phyloP scores from a whole-genome alignment of 1,140 invertebrate species.

The Aphaenogaster rudis region DNA sequence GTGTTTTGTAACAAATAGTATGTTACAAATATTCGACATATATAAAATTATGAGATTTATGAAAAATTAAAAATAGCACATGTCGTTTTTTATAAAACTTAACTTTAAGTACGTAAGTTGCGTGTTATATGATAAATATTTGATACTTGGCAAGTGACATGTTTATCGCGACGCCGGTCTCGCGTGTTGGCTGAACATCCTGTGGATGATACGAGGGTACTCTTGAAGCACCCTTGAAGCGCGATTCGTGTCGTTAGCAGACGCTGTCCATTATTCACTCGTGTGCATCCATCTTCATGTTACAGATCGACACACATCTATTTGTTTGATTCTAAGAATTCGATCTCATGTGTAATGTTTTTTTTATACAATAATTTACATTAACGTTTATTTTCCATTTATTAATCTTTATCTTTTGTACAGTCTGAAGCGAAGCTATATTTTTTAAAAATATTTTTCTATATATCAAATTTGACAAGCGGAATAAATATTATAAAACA shows the following conservation, averaged over 20 bases:
- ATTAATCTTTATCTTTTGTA: background rate
- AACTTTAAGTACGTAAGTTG: conserved; percentile 44
- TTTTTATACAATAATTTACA: background rate
- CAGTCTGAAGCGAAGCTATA: background rate
- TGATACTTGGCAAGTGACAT: conserved; percentile 84
- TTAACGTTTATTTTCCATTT: background rate
- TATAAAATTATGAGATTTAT: background rate
- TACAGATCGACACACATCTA: conserved; percentile 32
- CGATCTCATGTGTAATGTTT: background rate
- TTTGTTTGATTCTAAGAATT: background rate
- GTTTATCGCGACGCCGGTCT: conserved; percentile 76
- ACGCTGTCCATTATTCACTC: conserved; percentile 83
- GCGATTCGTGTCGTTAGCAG: conserved; percentile 81
- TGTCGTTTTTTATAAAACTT: background rate
- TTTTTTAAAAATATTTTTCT: background rate
- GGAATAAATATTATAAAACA: background rate
- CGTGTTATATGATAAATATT: conserved; percentile 81
- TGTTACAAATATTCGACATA: background rate
- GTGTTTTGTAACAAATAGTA: background rate
- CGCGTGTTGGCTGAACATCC: conserved; percentile 74
- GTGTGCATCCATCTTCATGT: conserved; percentile 68
- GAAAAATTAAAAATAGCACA: background rate
- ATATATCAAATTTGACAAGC: background rate
- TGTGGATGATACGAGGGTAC: conserved; percentile 80
- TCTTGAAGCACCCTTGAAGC: conserved; percentile 78